These are phyloP conservation scores for Augochlorella aurata DNA, from an alignment of 2,888 invertebrate species.

Conservation along the genomic window DNA sequence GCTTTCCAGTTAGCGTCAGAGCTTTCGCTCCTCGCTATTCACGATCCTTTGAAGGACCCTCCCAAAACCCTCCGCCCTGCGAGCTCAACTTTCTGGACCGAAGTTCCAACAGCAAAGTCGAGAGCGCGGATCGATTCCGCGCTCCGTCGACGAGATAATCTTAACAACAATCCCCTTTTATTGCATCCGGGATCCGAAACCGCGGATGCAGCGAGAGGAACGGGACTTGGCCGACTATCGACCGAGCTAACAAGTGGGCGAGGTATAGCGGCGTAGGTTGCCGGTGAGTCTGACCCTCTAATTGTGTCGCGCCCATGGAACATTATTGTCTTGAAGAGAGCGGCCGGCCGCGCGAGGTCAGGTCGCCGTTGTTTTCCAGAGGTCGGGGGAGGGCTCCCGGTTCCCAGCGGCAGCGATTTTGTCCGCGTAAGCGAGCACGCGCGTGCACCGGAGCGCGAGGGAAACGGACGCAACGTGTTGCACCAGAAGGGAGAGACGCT, in stretches of 20 bases:
- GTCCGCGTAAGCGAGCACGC: neutral
- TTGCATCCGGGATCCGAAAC: neutral
- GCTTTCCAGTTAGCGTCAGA: neutral
- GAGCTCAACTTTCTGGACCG: neutral
- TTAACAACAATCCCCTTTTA: neutral
- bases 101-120: neutral
- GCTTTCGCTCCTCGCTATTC: conserved; percentile 12
- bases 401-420: neutral
- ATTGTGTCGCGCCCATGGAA: too few species aligned
- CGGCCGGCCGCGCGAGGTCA: neutral
- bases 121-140: neutral
- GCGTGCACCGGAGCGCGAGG: neutral
- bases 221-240: too few species aligned
- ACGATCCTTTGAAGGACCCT: conserved; percentile 14
- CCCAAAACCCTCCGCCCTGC: neutral
- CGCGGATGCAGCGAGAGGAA: neutral
- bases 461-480: conserved; percentile 41
- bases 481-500: conserved; percentile 17
- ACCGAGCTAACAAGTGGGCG: too few species aligned
- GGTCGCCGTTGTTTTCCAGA: neutral
- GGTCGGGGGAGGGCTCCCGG: neutral
- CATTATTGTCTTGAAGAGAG: too few species aligned
- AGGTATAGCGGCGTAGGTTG: too few species aligned
- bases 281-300: too few species aligned
- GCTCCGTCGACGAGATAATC: neutral